Base-by-base conservation (phyloP, 2,888 invertebrate genomes). In the Desoria tigrina region DNA sequence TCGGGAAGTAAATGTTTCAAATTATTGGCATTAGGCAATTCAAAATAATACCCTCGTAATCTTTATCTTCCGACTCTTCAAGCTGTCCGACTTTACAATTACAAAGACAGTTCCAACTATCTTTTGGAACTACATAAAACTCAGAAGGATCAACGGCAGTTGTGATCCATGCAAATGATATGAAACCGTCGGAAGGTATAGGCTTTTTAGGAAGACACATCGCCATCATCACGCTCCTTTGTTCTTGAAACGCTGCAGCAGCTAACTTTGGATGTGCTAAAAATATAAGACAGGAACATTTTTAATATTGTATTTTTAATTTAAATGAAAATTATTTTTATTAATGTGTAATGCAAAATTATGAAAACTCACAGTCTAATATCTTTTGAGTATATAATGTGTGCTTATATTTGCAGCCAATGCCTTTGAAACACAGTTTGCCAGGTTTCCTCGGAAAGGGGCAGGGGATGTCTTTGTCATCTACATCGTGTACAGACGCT, bases 81-180 rank as follows among this genome's bases (percentile, higher is more conserved):
- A n/a, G 18, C 6, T 6, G 21, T 6, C 7, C 32, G 27, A 9
- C 21, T 14, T 60, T 57, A 37, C 69, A 69, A n/a, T n/a, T n/a
- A n/a, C n/a, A n/a, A 26, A 66, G 28, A 39, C 69, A 69, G 21
- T 61, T 53, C 69, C 69, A 69, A n/a, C 61, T 63, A 32, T 58
- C 26, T 37, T 63, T 60, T 2, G 69, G 69, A 42, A 69, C 32
- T 9, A 69, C 50, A 42, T 61, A 66, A 63, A 69, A 69, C 21
- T 61, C 53, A 6, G 53, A 51, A 2, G 69, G 69, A 32, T 66
- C 61, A 21, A 53, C 16, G 14, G 49, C 39, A 16, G 58, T 37
- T 7, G 65, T 45, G 14, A 69, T 42, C 45, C 61, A 54, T 6
- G 42, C 61, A 18, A 57, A 53, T 24, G 65, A 53, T 6, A 69